These are phyloP conservation scores for Baryphthengus martii DNA, from an alignment of 2,113 vertebrate genomes.

Conservation along the genomic window DNA sequence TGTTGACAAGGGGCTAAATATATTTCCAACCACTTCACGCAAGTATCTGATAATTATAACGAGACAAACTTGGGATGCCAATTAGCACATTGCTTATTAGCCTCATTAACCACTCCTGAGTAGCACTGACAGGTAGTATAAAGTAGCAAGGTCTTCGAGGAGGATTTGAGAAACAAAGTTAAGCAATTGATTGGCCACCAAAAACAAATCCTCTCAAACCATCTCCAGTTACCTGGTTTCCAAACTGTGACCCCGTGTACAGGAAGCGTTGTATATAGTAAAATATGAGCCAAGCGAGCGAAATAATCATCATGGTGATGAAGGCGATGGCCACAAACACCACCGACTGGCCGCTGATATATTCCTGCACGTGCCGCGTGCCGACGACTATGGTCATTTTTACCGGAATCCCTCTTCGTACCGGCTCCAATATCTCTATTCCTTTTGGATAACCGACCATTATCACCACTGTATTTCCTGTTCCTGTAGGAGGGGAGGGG, in stretches of 20 bases:
- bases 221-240: constrained; percentile 76
- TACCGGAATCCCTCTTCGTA: constrained; percentile 77
- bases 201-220: neutral
- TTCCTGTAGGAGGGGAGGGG: constrained; percentile 56
- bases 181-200: neutral
- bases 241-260: constrained; percentile 76
- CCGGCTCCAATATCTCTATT: constrained; percentile 77
- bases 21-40: neutral
- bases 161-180: neutral
- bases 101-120: neutral
- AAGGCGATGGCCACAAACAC: constrained; percentile 81
- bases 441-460: constrained; percentile 82
- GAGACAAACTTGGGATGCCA: neutral
- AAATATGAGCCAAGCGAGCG: constrained; percentile 79
- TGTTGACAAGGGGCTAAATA: neutral
- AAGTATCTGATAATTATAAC: neutral
- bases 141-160: neutral
- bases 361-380: constrained; percentile 74
- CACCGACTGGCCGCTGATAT: constrained; percentile 77
- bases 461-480: constrained; percentile 78
- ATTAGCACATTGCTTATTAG: neutral
- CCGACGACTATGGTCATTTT: constrained; percentile 74
- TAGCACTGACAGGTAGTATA: neutral
- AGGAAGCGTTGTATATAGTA: constrained; percentile 83
- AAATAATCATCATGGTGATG: constrained; percentile 84